These are phyloP conservation scores for Eupeodes corollae DNA, from an alignment of 1,140 invertebrate genomes.

Conservation along the genomic window DNA sequence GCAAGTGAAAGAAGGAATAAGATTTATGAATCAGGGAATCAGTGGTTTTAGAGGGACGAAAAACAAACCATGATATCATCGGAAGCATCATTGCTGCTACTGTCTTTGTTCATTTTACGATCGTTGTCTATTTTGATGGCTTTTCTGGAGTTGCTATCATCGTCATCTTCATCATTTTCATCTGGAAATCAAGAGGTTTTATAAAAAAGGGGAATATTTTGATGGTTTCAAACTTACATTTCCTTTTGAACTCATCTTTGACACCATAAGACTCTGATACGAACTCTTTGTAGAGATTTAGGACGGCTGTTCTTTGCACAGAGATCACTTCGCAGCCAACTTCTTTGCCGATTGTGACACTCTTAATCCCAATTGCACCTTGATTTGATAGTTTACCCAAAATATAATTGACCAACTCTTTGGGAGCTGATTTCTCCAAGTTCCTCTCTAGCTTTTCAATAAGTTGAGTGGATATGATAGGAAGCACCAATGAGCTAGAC, in stretches of 20 bases:
- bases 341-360: constrained; percentile 47
- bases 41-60: no score
- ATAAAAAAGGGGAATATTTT: no score
- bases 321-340: constrained; percentile 51
- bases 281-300: constrained; percentile 52
- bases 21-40: constrained; percentile 1
- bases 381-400: constrained; percentile 80
- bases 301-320: constrained; percentile 58
- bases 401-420: constrained; percentile 60
- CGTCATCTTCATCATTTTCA: constrained; percentile 6
- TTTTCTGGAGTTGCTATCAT: constrained; percentile 7
- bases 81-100: constrained; percentile 40
- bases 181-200: constrained; percentile 9
- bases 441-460: constrained; percentile 48
- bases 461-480: constrained; percentile 61
- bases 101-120: constrained; percentile 31
- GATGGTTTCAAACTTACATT: constrained; percentile 24
- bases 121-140: neutral
- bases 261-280: constrained; percentile 28
- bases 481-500: constrained; percentile 63
- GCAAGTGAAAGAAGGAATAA: constrained; percentile 10
- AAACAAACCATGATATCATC: constrained; percentile 52
- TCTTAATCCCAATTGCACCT: constrained; percentile 66
- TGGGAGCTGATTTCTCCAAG: constrained; percentile 46
- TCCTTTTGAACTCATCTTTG: constrained; percentile 40